Evolutionary conservation across 1,140 invertebrate species (phyloP).

Genomic region (Stegodyphus mimosarum): DNA sequence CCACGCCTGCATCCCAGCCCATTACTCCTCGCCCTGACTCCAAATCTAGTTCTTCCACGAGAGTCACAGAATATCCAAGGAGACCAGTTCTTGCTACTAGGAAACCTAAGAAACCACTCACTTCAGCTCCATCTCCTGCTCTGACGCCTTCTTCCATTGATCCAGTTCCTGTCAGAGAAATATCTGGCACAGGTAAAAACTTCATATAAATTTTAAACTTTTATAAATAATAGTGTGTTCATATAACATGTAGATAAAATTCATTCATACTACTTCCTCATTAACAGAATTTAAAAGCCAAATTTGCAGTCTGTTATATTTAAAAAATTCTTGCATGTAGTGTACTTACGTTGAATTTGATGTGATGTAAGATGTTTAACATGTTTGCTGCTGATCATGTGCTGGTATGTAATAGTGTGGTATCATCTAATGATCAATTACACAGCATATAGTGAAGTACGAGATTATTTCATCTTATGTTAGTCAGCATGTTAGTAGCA

Average conservation of each 20-base stretch:
- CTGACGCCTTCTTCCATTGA: neutral
- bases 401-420: too few species aligned
- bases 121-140: neutral
- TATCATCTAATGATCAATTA: too few species aligned
- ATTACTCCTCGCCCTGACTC: neutral
- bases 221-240: neutral
- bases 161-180: neutral
- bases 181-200: neutral
- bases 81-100: neutral
- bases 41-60: neutral
- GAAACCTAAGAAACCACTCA: neutral
- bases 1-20: neutral
- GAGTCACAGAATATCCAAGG: neutral
- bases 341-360: too few species aligned
- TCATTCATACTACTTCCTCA: neutral
- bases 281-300: too few species aligned
- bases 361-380: too few species aligned
- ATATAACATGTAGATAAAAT: neutral
- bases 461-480: too few species aligned
- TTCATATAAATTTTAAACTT: neutral
- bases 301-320: too few species aligned
- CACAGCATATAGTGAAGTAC: too few species aligned
- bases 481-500: too few species aligned
- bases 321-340: too few species aligned
- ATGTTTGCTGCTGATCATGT: too few species aligned